Percentiles rank a stretch among this genome's conserved stretches.
These are phyloP conservation scores for Ceratosolen solmsi DNA, from an alignment of 1,140 invertebrate genomes.

Conservation along the genomic window DNA sequence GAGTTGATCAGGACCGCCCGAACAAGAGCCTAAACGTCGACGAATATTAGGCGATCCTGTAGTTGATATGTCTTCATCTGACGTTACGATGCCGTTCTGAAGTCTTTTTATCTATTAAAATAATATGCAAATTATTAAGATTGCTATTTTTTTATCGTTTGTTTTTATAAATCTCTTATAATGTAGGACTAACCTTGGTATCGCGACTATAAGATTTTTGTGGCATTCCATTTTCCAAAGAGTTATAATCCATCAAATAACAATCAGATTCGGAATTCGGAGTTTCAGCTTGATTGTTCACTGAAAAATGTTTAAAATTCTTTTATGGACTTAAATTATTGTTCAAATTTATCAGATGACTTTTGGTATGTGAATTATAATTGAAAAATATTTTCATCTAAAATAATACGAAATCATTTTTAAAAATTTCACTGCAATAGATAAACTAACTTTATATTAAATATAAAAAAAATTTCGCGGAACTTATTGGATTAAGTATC, in stretches of 20 bases:
- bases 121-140: neutral
- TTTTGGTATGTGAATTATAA: too few relatives aligned
- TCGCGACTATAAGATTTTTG: slow-evolving; percentile 72
- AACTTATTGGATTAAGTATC: too few relatives aligned
- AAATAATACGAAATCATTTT: too few relatives aligned
- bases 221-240: slow-evolving; percentile 81
- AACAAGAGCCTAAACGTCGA: slow-evolving; percentile 79
- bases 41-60: slow-evolving; percentile 81
- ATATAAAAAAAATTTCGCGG: too few relatives aligned
- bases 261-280: slow-evolving; percentile 84
- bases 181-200: slow-evolving; percentile 66
- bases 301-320: too few relatives aligned
- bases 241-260: slow-evolving; percentile 81
- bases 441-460: too few relatives aligned
- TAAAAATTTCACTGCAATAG: too few relatives aligned
- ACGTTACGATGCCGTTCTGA: slow-evolving; percentile 73
- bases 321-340: too few relatives aligned
- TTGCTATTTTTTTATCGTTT: neutral
- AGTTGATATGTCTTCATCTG: slow-evolving; percentile 79
- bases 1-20: slow-evolving; percentile 72
- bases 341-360: too few relatives aligned
- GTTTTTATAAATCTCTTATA: neutral
- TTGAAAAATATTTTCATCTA: too few relatives aligned
- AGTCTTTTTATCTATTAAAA: slow-evolving; percentile 69
- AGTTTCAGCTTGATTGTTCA: slow-evolving; percentile 79